Base-by-base conservation (phyloP, 2,113 vertebrate species). In the Synchiropus splendidus region DNA sequence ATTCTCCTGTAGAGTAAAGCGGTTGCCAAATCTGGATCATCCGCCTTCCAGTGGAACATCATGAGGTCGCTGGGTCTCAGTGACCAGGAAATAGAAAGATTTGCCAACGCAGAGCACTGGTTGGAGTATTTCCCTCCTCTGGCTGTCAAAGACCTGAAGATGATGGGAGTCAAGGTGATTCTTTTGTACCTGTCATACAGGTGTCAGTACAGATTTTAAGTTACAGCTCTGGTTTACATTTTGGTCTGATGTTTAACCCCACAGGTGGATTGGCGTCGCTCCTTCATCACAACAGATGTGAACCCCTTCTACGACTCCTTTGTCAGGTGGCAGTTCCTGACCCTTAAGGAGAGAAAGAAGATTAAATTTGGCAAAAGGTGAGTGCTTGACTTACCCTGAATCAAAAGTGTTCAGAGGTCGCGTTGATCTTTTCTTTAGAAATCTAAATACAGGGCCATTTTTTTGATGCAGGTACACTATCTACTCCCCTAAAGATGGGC, bases 261-360 rank as follows among this genome's bases (percentile, higher is more conserved):
- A 0, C 66, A 99, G 94, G 84, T 94, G 50, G 95, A 99, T 43
- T 99, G 95, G 94, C 87, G 93, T 12, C 91, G 94, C 15, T 99
- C 94, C 6, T 98, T 99, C 64, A 83, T 97, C 44, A 98, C 92
- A 10, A 99, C 94, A 2, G 82, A 97, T 40, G 90, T 92, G 42
- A 99, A 98, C 42, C 95, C 95, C 14, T 99, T 89, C 31, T 99
- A 97, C 3, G 95, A 98, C 66, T 94, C 95, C 6, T 98, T 99
- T 44, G 90, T 98, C 13, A 87, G 85, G 6, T 99, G 94, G 94
- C 95, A 99, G 8, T 98, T 88, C 66, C 58, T 92, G 17, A 94
- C 87, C 0, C 69, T 98, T 21, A 92, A 86, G 75, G 94, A 98
- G 54, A 91, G 90, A 68, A 94, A 87, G 48, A 97, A 90, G 80